A percentile compares a stretch with the other conserved stretches of the same genome.
Evolutionary conservation across 2,113 vertebrate species (phyloP).

Genomic region (Epinephelus cyanopodus): DNA sequence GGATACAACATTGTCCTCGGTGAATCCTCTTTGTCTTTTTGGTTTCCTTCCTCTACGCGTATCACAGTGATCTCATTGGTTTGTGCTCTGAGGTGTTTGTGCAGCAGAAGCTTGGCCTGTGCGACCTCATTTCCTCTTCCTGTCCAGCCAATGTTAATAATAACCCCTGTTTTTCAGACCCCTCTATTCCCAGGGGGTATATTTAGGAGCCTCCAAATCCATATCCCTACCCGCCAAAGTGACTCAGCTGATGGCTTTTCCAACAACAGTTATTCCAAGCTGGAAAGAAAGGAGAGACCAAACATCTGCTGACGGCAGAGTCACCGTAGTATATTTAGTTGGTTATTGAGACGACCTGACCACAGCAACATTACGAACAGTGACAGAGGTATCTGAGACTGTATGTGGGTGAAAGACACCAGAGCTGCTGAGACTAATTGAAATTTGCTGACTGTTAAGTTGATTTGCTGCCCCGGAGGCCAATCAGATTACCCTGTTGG

Average conservation of each 20-base stretch:
- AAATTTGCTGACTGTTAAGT: slow-evolving; percentile 75
- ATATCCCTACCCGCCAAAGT: slow-evolving; percentile 53
- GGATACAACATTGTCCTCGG: slow-evolving; percentile 45
- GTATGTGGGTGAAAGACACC: slow-evolving; percentile 25
- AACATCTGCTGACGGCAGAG: slow-evolving; percentile 55
- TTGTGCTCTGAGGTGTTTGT: slow-evolving; percentile 73
- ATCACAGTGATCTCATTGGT: slow-evolving; percentile 52
- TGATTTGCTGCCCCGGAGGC: slow-evolving; percentile 61
- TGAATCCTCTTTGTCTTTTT: slow-evolving; percentile 71
- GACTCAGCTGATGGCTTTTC: slow-evolving; percentile 75
- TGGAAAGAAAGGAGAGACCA: slow-evolving; percentile 59
- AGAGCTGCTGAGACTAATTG: slow-evolving; percentile 59
- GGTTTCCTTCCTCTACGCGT: slow-evolving; percentile 66
- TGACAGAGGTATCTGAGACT: slow-evolving; percentile 21
- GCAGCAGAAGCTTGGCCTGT: slow-evolving; percentile 62
- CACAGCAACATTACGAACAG: slow-evolving; percentile 23
- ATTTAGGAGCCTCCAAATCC: slow-evolving; percentile 68
- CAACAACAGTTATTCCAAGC: slow-evolving; percentile 60
- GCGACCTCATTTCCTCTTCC: slow-evolving; percentile 80
- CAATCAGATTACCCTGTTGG: slow-evolving; percentile 66
- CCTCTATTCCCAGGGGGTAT: slow-evolving; percentile 47
- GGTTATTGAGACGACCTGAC: slow-evolving; percentile 39
- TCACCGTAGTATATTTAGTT: slow-evolving; percentile 57
- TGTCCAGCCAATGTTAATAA: slow-evolving; percentile 78
- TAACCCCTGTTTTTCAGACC: slow-evolving; percentile 74